Conservation (phyloP, 1,140 invertebrate genomes). For the Drosophila kanapiae region DNA sequence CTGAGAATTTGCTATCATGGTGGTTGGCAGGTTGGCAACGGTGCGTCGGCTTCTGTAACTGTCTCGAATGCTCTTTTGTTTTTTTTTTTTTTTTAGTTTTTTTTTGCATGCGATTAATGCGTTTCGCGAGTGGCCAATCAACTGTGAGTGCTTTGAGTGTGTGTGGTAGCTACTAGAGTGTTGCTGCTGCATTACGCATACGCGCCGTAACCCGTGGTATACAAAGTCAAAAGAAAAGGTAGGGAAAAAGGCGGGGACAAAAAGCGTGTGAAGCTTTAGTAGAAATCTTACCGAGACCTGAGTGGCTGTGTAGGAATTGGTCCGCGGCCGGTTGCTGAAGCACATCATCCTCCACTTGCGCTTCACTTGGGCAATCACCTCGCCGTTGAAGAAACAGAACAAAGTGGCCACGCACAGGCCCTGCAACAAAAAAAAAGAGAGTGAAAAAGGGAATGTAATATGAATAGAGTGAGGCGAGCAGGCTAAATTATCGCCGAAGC, state of each 20-base stretch:
- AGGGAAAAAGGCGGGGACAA: conserved; percentile 2
- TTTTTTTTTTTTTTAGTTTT: conserved; percentile 11
- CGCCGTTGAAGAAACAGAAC: conserved; percentile 98
- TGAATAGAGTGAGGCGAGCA: conserved; percentile 7
- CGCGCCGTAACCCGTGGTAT: conserved; percentile 72
- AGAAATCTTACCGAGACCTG: conserved; percentile 91
- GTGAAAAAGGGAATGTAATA: background rate
- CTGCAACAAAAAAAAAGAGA: conserved; percentile 87
- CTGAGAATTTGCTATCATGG: conserved; percentile 84
- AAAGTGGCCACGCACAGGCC: conserved; percentile 96
- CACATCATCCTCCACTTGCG: conserved; percentile 91
- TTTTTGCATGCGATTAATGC: conserved; percentile 43
- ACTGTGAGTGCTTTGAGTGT: conserved; percentile 12
- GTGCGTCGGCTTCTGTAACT: conserved; percentile 66
- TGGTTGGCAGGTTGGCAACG: conserved; percentile 80
- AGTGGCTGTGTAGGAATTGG: conserved; percentile 93
- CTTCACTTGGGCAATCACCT: conserved; percentile 94
- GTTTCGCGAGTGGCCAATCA: conserved; percentile 41
- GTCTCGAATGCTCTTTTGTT: conserved; percentile 7
- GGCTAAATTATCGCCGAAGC: conserved; percentile 15
- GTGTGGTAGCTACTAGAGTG: conserved; percentile 19
- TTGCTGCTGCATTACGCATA: conserved; percentile 71
- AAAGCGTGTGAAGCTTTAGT: conserved; percentile 72
- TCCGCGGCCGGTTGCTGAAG: conserved; percentile 89
- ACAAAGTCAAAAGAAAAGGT: conserved; percentile 32